Percentiles rank a stretch among this genome's conserved stretches.
These are phyloP conservation scores for Drosophila tripunctata DNA, from an alignment of 2,888 invertebrate species.

Conservation along the genomic window DNA sequence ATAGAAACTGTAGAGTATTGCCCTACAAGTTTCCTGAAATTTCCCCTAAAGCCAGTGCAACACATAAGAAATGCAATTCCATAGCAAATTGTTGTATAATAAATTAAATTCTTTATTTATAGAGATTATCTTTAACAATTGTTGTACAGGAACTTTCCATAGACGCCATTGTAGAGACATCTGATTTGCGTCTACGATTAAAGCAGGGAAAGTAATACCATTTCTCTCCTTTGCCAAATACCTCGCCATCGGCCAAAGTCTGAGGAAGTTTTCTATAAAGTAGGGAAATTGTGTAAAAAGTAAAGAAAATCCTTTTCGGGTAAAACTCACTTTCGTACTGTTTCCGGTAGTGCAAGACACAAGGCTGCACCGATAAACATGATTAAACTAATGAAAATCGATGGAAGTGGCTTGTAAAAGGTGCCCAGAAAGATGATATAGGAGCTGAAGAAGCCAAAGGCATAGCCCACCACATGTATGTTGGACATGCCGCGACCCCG, in stretches of 20 bases:
- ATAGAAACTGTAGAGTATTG: background rate
- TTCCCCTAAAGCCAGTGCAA: background rate
- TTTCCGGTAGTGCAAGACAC: slow-evolving; percentile 87
- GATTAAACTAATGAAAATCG: slow-evolving; percentile 85
- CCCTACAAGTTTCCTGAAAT: background rate
- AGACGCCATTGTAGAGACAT: background rate
- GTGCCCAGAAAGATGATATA: slow-evolving; percentile 85
- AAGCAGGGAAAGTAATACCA: slow-evolving; percentile 85
- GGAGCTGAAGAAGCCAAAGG: slow-evolving; percentile 86
- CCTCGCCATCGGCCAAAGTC: slow-evolving; percentile 86
- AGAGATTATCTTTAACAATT: slow-evolving; percentile 17
- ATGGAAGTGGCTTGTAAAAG: slow-evolving; percentile 85
- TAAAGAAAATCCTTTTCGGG: background rate
- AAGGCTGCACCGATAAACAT: slow-evolving; percentile 85
- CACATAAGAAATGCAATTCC: slow-evolving; percentile 3
- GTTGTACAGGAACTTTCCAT: slow-evolving; percentile 11
- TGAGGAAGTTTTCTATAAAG: slow-evolving; percentile 85
- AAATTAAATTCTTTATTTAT: slow-evolving; percentile 37
- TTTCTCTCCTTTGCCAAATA: slow-evolving; percentile 85
- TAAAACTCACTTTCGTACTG: slow-evolving; percentile 82
- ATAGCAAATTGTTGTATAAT: slow-evolving; percentile 22
- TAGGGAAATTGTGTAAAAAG: background rate
- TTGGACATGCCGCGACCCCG: slow-evolving; percentile 87
- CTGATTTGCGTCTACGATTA: slow-evolving; percentile 11
- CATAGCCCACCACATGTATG: slow-evolving; percentile 87